These are phyloP conservation scores for Pseudococcus viburni DNA, from an alignment of 2,888 invertebrate species.

Conservation along the genomic window DNA sequence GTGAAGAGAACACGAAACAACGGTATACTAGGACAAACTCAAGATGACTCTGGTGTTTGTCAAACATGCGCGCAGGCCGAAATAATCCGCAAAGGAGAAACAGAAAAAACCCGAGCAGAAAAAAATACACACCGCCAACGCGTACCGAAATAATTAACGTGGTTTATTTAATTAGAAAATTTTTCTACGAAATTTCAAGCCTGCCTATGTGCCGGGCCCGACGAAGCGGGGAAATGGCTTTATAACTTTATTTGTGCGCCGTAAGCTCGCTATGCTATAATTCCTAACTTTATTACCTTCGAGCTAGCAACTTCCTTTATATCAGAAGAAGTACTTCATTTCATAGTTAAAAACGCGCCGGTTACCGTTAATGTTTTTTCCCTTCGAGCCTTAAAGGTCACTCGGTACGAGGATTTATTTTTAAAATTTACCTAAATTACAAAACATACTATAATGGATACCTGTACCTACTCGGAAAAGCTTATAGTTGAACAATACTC, in stretches of 20 bases:
- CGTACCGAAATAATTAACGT: slow-evolving; percentile 16
- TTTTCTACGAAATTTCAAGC: neutral
- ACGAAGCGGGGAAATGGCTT: slow-evolving; percentile 13
- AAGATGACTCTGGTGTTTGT: neutral
- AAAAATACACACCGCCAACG: neutral
- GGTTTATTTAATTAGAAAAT: slow-evolving; percentile 31
- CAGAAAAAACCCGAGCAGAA: neutral
- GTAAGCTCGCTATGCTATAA: slow-evolving; percentile 14
- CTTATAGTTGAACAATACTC: neutral
- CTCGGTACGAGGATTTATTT: neutral
- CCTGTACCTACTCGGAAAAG: neutral
- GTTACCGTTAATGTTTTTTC: slow-evolving; percentile 26
- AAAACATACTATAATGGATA: neutral
- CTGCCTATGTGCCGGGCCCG: neutral
- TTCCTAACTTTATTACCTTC: slow-evolving; percentile 18
- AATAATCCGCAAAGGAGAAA: neutral
- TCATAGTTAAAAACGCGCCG: slow-evolving; percentile 1
- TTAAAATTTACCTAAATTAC: neutral
- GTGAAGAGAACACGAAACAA: neutral
- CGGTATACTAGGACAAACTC: neutral
- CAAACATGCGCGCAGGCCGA: neutral
- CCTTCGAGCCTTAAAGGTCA: slow-evolving; percentile 17
- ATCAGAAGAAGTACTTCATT: slow-evolving; percentile 35
- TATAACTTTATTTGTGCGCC: slow-evolving; percentile 22
- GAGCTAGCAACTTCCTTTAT: slow-evolving; percentile 22